Evolutionary conservation across 2,113 vertebrate genomes (phyloP).

Genomic region (Thamnophis sirtalis): DNA sequence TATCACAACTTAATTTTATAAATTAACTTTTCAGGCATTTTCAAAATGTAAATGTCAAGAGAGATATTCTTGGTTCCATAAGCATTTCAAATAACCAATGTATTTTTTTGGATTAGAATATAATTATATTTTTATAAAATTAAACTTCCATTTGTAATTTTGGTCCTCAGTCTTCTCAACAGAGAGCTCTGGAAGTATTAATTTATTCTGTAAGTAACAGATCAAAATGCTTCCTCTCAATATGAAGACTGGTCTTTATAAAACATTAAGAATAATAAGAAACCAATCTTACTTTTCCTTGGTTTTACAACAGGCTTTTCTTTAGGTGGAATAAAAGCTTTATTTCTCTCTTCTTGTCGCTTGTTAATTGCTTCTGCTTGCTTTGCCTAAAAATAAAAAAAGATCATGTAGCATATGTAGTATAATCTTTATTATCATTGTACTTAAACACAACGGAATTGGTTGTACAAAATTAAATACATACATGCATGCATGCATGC

Average conservation of each 20-base stretch:
- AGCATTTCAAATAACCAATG: background rate
- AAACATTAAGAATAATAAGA: background rate
- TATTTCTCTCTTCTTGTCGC: slow-evolving; percentile 89
- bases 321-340: slow-evolving; percentile 93
- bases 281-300: slow-evolving; percentile 75
- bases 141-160: background rate
- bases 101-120: background rate
- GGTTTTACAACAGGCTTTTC: slow-evolving; percentile 80
- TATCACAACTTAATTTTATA: background rate
- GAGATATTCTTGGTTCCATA: background rate
- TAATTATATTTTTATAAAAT: background rate
- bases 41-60: background rate
- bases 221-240: background rate
- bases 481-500: too few relatives aligned
- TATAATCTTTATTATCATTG: too few relatives aligned
- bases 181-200: background rate
- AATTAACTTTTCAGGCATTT: background rate
- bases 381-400: slow-evolving; percentile 73
- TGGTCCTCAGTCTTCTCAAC: background rate
- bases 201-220: background rate
- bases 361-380: slow-evolving; percentile 84
- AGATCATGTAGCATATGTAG: background rate
- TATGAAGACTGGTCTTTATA: background rate
- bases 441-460: too few relatives aligned
- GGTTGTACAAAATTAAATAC: too few relatives aligned